phyloP scores from a whole-genome alignment of 2,797 vertebrate species.

The Etheostoma perlongum region DNA sequence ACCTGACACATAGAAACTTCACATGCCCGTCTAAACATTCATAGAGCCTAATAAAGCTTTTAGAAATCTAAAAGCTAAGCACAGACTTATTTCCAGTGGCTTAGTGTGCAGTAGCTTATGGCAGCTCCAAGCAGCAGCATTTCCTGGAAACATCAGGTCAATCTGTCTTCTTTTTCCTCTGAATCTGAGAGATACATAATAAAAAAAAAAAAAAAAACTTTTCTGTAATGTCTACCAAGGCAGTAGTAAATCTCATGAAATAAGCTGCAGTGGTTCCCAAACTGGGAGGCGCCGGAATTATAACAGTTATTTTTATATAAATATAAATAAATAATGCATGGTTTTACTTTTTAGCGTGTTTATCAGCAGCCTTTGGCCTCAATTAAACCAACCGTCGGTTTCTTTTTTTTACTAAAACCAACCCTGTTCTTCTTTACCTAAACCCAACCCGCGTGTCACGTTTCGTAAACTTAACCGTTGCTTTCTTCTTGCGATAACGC shows the following conservation, averaged over 20 bases:
- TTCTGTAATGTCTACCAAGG: not conserved
- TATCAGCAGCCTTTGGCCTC: too few species aligned
- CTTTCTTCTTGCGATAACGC: too few species aligned
- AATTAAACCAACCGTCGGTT: too few species aligned
- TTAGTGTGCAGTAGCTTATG: not conserved
- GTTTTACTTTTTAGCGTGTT: too few species aligned
- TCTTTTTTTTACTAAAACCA: too few species aligned
- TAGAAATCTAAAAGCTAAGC: not conserved
- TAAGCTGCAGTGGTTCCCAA: too few species aligned
- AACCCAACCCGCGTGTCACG: too few species aligned
- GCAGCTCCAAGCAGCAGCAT: conserved; percentile 7
- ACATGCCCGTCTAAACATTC: not conserved
- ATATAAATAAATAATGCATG: too few species aligned
- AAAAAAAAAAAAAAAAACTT: not conserved
- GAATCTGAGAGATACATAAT: not conserved
- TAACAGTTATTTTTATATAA: too few species aligned
- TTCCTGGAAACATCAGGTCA: not conserved
- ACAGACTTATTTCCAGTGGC: not conserved
- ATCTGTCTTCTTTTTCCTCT: conserved; percentile 2
- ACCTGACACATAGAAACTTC: not conserved
- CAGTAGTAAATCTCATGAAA: not conserved
- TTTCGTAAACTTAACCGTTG: too few species aligned
- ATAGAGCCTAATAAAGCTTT: not conserved
- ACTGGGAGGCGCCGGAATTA: too few species aligned
- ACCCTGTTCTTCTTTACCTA: too few species aligned